Evolutionary conservation across 2,797 vertebrate genomes (phyloP).

Genomic region (Falco rusticolus): DNA sequence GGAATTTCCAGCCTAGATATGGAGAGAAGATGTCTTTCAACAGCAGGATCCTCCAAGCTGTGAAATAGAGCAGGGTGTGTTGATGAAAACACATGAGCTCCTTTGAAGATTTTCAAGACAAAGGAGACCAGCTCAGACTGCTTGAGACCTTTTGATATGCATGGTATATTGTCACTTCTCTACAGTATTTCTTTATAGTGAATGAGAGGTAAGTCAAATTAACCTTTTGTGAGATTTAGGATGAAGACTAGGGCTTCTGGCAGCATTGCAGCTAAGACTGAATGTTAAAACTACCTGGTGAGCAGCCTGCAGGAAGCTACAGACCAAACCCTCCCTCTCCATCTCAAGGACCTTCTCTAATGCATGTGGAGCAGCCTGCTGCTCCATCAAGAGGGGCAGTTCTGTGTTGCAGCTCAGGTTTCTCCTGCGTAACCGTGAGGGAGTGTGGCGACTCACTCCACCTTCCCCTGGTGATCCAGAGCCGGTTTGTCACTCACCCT

Average conservation of each 20-base stretch:
- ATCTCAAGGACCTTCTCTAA: background rate
- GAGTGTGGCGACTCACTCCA: fast-evolving
- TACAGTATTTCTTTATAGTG: background rate
- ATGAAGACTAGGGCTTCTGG: background rate
- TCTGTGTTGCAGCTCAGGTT: background rate
- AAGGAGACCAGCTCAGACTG: background rate
- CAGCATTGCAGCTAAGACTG: background rate
- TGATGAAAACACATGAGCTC: background rate
- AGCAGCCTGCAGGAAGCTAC: background rate
- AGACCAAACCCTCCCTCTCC: background rate
- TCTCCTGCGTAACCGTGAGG: fast-evolving
- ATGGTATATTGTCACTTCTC: background rate
- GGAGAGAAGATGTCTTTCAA: background rate
- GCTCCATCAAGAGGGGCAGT: background rate
- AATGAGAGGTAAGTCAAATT: background rate
- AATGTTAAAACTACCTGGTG: background rate
- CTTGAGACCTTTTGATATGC: background rate
- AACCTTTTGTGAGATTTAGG: background rate
- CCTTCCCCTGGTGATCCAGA: background rate
- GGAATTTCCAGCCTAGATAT: background rate
- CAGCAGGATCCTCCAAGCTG: background rate
- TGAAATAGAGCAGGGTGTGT: background rate
- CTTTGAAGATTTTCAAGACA: constrained; percentile 13
- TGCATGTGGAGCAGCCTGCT: fast-evolving
- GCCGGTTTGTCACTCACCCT: background rate